A percentile compares a stretch with the other conserved stretches of the same genome.
Conservation (phyloP, 2,888 invertebrate species). For the Aelia acuminata region DNA sequence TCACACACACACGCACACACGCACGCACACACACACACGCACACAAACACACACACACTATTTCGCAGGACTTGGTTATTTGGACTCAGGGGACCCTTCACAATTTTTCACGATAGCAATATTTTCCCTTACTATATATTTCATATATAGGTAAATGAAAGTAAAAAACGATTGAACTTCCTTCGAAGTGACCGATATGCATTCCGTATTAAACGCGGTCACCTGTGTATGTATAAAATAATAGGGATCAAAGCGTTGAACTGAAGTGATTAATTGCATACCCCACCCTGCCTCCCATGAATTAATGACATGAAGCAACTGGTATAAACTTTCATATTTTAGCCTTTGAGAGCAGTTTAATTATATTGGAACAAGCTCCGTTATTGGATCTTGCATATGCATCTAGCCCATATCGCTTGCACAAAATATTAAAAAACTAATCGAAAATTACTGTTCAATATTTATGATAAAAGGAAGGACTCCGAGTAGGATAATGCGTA, state of each 20-base stretch:
- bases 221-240: background rate
- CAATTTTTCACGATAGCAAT: too few relatives aligned
- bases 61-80: too few relatives aligned
- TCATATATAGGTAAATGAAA: too few relatives aligned
- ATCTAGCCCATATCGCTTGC: background rate
- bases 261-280: background rate
- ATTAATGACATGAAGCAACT: background rate
- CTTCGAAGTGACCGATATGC: background rate
- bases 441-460: too few relatives aligned
- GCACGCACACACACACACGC: too few relatives aligned
- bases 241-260: background rate
- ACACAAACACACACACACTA: too few relatives aligned
- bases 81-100: too few relatives aligned
- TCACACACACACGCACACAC: too few relatives aligned
- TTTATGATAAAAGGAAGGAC: too few relatives aligned
- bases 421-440: background rate
- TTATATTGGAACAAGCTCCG: background rate
- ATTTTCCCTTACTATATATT: too few relatives aligned
- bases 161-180: too few relatives aligned
- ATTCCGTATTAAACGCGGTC: background rate
- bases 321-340: background rate
- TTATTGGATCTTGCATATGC: background rate
- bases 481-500: too few relatives aligned
- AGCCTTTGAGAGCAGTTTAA: slow-evolving; percentile 8
- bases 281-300: background rate